Evolutionary conservation across 2,113 vertebrate species (phyloP).

Genomic region (Nettapus auritus): DNA sequence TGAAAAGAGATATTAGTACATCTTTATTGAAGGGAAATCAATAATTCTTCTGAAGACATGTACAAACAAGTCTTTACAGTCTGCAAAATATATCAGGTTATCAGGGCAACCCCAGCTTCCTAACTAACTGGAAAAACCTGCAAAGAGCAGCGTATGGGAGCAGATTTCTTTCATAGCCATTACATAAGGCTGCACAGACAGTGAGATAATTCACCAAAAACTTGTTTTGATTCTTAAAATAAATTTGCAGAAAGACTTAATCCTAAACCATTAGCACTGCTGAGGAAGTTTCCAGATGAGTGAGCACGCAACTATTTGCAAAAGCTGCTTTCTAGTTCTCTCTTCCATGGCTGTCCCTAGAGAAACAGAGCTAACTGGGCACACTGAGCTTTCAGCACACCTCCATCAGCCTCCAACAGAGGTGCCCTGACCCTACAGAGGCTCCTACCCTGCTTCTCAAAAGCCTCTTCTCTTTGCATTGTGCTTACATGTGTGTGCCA

Average conservation of each 20-base stretch:
- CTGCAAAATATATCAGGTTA: rapidly evolving
- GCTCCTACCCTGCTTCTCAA: background rate
- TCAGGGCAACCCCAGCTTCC: background rate
- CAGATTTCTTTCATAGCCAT: background rate
- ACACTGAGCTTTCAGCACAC: background rate
- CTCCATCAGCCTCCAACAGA: background rate
- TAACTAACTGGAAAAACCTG: background rate
- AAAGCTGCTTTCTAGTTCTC: background rate
- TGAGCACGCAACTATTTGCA: background rate
- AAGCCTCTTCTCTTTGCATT: background rate
- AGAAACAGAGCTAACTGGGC: background rate
- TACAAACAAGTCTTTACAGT: background rate
- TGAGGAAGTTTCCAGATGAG: background rate
- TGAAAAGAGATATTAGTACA: background rate
- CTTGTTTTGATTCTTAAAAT: background rate
- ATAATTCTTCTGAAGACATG: background rate
- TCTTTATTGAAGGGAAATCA: background rate
- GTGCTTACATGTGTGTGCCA: no score
- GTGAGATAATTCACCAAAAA: background rate
- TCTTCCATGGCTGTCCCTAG: background rate
- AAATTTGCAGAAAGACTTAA: background rate
- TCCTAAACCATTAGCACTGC: background rate
- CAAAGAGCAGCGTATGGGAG: rapidly evolving
- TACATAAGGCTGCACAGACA: background rate
- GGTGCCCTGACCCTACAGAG: background rate